Base-by-base conservation (phyloP, 1,140 invertebrate genomes). In the Sycophaga agraensis region DNA sequence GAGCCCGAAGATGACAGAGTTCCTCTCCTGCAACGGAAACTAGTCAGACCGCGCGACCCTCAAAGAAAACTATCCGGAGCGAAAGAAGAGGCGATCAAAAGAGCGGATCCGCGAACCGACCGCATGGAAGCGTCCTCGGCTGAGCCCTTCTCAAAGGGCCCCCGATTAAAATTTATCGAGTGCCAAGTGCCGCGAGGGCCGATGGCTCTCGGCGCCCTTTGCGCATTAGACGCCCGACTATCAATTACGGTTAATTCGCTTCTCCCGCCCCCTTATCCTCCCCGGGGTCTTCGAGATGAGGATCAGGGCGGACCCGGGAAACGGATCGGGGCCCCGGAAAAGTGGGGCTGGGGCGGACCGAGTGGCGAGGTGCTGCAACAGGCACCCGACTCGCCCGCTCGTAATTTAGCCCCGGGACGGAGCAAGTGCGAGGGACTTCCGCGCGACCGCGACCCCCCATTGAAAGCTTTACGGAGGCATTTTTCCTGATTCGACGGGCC, bases 151-250 rank as follows among this genome's bases (percentile, higher is more conserved):
- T n/a, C n/a, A n/a, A n/a, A n/a, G n/a, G n/a, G n/a, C n/a, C n/a
- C n/a, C n/a, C n/a, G 65, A 69, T 67, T 69, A 67, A 67, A 67
- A 69, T 66, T 65, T 63, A 69, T 61, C 63, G 59, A 61, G 56
- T 45, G 17, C 22, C 31, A 21, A 24, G 22, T 16, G 9, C 7
- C 11, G 1, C 26, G 28, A 59, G 6, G 8, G 22, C n/a, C 53
- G 40, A 37, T 26, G 37, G 12, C 12, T 17, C 16, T 46, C 8
- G 4, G 14, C 54, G 26, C 11, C 21, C 55, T 37, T 37, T 48
- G 31, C 59, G 35, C 26, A 56, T 57, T 57, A 49, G 51, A 49
- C 48, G 49, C 50, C 46, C 50, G 56, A 55, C 63, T 61, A 66
- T 67, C 63, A 67, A 69, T 69, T 67, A 69, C 63, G 40, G 57